Conservation (phyloP, 2,113 vertebrate genomes). For the Odobenus rosmarus region DNA sequence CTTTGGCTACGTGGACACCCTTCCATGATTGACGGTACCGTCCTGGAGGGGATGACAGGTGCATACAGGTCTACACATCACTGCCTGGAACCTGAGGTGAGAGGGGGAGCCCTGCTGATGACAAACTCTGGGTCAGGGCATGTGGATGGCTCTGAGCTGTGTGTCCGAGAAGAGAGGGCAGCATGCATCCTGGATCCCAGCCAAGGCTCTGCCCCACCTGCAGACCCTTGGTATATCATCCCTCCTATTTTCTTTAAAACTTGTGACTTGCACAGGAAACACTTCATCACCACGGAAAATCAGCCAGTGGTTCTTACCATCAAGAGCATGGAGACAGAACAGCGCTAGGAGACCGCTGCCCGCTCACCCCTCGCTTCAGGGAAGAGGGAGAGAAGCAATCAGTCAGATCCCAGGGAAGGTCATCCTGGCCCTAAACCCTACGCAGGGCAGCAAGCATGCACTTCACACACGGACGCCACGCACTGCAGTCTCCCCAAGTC, state of each 20-base stretch:
- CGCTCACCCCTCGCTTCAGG: rapidly evolving
- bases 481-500: rapidly evolving
- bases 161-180: rapidly evolving
- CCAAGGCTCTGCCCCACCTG: neutral
- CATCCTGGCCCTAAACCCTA: neutral
- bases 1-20: neutral
- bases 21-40: rapidly evolving
- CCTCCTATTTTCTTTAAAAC: neutral
- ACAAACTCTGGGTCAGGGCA: rapidly evolving
- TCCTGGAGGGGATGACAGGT: neutral
- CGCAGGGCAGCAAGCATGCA: rapidly evolving
- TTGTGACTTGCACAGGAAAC: no score
- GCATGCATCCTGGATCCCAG: neutral
- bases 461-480: rapidly evolving
- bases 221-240: rapidly evolving
- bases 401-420: rapidly evolving
- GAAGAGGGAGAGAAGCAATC: rapidly evolving
- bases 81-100: neutral
- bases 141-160: rapidly evolving
- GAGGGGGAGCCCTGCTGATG: neutral
- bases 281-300: neutral
- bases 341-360: rapidly evolving
- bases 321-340: rapidly evolving
- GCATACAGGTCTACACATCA: rapidly evolving
- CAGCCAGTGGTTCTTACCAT: neutral